phyloP scores from a whole-genome alignment of 2,888 invertebrate species.

The Synergus umbraculus region DNA sequence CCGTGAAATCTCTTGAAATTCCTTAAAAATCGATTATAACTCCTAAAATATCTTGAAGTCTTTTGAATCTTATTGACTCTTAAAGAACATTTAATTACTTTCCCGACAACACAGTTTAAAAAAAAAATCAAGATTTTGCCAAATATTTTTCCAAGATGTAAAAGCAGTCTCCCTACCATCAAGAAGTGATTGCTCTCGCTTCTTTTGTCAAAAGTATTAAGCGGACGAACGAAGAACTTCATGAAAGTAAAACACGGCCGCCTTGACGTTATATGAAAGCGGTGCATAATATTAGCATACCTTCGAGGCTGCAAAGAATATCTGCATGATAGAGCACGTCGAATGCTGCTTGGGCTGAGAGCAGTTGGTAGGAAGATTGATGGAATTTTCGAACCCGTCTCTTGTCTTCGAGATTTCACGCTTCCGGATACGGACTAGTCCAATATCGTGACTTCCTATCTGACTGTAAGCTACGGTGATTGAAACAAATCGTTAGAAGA shows the following conservation, averaged over 20 bases:
- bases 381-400: conserved; percentile 60
- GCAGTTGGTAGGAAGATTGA: conserved; percentile 60
- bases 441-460: conserved; percentile 29
- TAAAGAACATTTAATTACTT: too few species aligned
- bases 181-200: not conserved
- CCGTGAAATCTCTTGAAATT: too few species aligned
- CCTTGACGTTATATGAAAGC: conserved; percentile 60
- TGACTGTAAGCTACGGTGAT: conserved; percentile 17
- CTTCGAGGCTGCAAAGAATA: conserved; percentile 57
- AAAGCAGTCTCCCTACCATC: not conserved
- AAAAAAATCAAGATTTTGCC: not conserved
- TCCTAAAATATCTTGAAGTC: too few species aligned
- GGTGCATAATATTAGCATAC: conserved; percentile 66
- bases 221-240: conserved; percentile 60
- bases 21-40: too few species aligned
- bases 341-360: conserved; percentile 58
- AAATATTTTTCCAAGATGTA: not conserved
- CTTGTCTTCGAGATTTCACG: conserved; percentile 42
- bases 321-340: conserved; percentile 64
- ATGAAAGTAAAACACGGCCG: conserved; percentile 66
- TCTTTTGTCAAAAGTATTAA: conserved; percentile 58
- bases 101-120: not conserved
- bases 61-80: too few species aligned
- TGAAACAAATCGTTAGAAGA: conserved; percentile 41
- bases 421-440: conserved; percentile 5